phyloP scores from a whole-genome alignment of 2,797 vertebrate genomes.

The Ibycter americanus region DNA sequence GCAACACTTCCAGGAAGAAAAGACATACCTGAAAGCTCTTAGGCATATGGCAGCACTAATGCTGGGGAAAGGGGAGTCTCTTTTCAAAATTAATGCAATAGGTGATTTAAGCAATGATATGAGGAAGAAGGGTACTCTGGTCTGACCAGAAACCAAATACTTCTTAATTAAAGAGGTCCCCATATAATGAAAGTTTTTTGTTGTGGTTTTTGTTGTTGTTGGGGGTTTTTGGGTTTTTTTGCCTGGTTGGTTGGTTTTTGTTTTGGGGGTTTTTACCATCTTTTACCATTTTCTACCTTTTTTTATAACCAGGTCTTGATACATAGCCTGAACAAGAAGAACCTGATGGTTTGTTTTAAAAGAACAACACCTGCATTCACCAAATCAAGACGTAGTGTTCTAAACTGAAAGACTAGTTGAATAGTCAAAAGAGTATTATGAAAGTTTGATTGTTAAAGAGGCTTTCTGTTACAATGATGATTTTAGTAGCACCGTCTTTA shows the following conservation, averaged over 20 bases:
- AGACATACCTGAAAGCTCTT: not conserved
- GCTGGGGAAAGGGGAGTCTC: not conserved
- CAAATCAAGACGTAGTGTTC: not conserved
- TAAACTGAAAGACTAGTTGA: not conserved
- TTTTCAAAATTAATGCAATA: not conserved
- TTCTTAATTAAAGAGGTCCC: not conserved
- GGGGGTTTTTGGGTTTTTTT: too few species aligned
- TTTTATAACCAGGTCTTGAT: not conserved
- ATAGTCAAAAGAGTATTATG: not conserved
- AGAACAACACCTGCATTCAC: not conserved
- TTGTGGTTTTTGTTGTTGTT: not conserved
- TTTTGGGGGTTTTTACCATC: too few species aligned
- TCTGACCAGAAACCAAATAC: not conserved
- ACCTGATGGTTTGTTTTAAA: not conserved
- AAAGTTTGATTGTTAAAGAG: not conserved
- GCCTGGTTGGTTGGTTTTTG: not conserved
- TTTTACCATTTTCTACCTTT: too few species aligned
- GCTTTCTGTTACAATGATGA: not conserved
- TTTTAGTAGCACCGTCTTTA: not conserved
- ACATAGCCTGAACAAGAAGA: not conserved
- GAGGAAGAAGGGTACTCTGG: not conserved
- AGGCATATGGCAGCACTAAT: not conserved
- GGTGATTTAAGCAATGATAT: not conserved
- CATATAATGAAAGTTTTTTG: not conserved
- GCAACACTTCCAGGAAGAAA: not conserved